Evolutionary conservation across 2,888 invertebrate species (phyloP), one percentile per base, ranked within the genome.

Genomic region (Macrosoma leucophasiata): DNA sequence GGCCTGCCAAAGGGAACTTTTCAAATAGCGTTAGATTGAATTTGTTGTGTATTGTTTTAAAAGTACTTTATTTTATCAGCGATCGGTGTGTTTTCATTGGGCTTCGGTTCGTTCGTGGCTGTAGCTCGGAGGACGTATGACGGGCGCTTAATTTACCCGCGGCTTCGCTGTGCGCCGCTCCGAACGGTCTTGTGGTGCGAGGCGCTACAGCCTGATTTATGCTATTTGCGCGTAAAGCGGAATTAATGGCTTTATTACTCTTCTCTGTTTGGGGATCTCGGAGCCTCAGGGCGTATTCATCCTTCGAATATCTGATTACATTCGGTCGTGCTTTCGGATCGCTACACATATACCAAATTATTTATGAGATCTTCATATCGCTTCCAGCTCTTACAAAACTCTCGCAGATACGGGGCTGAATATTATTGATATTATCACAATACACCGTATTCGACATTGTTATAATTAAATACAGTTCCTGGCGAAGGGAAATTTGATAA

Each of bases 211-310:
- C 69, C 77, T 82, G 81, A 84, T 84, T 82, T 82, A 82, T 81
- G 79, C 76, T 79, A 75, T 79, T 82, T 81, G 75, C 77, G 76
- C 75, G 73, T 76, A 76, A 77, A 79, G 75, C 75, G 73, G 75
- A 82, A 82, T 82, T 82, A 82, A 82, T 81, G 78, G 73, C 76
- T 76, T 78, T 79, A 78, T 77, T 78, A 81, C 74, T 73, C 75
- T 75, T 72, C 74, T 66, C 70, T 77, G 75, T 79, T 76, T 81
- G 70, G 62, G 72, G 67, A 75, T 76, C 73, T 70, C 66, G 29
- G 29, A 19, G 12, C 34, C n/a, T n/a, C n/a, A n/a, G n/a, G n/a
- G n/a, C 57, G 55, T 33, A 13, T 27, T 27, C 28, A 40, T 29
- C 36, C 33, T 29, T 36, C 32, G 25, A 29, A 33, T 29, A 25